phyloP scores from a whole-genome alignment of 2,888 invertebrate genomes.

The Diplazon laetatorius region DNA sequence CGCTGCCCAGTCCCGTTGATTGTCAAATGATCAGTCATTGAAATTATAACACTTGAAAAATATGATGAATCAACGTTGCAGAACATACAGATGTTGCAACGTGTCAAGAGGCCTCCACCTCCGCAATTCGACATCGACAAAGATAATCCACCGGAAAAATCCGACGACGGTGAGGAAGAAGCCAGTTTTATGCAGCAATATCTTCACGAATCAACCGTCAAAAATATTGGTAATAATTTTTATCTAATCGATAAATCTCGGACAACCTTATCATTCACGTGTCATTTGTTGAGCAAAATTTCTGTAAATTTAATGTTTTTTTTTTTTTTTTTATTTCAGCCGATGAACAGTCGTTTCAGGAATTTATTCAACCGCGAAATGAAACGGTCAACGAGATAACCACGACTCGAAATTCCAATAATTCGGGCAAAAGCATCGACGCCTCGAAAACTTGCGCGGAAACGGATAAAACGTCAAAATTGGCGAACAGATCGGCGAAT shows the following conservation, averaged over 20 bases:
- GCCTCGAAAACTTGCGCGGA: conserved; percentile 4
- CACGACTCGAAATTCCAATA: conserved; percentile 5
- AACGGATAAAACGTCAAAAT: not conserved
- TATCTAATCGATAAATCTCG: not conserved
- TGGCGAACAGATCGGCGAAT: conserved; percentile 58
- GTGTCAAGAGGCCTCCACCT: conserved; percentile 77
- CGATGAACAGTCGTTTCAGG: conserved; percentile 63
- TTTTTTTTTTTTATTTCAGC: conserved; percentile 30
- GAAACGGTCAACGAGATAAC: conserved; percentile 10
- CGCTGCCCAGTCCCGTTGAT: too few relatives aligned
- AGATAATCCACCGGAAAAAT: conserved; percentile 9
- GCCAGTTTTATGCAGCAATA: conserved; percentile 75
- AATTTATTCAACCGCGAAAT: conserved; percentile 57
- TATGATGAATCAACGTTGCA: conserved; percentile 69
- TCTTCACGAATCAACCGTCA: conserved; percentile 69
- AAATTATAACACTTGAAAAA: too few relatives aligned
- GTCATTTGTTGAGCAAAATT: too few relatives aligned
- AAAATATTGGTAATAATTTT: conserved; percentile 42
- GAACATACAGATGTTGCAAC: conserved; percentile 84
- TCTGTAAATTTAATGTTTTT: not conserved
- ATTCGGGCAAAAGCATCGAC: not conserved
- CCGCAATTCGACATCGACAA: conserved; percentile 72
- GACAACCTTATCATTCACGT: too few relatives aligned
- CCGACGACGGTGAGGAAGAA: conserved; percentile 70
- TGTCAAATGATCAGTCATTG: too few relatives aligned